Conservation (phyloP, 2,113 vertebrate genomes). For the Psettodes erumei region DNA sequence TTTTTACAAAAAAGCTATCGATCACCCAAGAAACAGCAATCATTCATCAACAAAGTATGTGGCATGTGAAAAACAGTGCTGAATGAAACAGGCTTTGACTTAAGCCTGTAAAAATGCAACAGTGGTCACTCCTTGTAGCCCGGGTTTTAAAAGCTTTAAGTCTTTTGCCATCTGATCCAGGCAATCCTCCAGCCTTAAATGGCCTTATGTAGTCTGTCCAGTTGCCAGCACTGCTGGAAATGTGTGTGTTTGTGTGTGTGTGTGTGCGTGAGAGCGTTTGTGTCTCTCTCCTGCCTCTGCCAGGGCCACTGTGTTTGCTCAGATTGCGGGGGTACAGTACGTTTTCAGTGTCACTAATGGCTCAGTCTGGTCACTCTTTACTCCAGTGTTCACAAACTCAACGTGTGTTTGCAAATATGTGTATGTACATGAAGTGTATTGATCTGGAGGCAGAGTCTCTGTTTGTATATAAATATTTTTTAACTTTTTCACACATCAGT, state of each 20-base stretch:
- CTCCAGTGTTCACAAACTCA: slow-evolving; percentile 1
- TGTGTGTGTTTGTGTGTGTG: neutral
- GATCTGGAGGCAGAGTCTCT: no score
- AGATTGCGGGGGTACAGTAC: slow-evolving; percentile 25
- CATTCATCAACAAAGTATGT: slow-evolving; percentile 33
- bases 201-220: slow-evolving; percentile 17
- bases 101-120: slow-evolving; percentile 46
- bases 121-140: slow-evolving; percentile 39
- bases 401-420: slow-evolving; percentile 3
- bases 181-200: slow-evolving; percentile 48
- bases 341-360: slow-evolving; percentile 41
- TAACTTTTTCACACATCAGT: no score
- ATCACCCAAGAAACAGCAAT: slow-evolving; percentile 37
- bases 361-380: slow-evolving; percentile 35
- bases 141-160: slow-evolving; percentile 48
- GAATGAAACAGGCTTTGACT: slow-evolving; percentile 46
- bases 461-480: no score
- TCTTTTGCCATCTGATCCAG: slow-evolving; percentile 60
- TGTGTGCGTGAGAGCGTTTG: neutral
- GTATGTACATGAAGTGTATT: no score
- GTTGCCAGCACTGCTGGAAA: slow-evolving; percentile 29
- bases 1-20: slow-evolving; percentile 37
- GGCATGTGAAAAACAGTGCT: slow-evolving; percentile 15
- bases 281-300: neutral
- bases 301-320: slow-evolving; percentile 38